These are phyloP conservation scores for Ectropis crepuscularia DNA, from an alignment of 2,888 invertebrate species.

Conservation along the genomic window DNA sequence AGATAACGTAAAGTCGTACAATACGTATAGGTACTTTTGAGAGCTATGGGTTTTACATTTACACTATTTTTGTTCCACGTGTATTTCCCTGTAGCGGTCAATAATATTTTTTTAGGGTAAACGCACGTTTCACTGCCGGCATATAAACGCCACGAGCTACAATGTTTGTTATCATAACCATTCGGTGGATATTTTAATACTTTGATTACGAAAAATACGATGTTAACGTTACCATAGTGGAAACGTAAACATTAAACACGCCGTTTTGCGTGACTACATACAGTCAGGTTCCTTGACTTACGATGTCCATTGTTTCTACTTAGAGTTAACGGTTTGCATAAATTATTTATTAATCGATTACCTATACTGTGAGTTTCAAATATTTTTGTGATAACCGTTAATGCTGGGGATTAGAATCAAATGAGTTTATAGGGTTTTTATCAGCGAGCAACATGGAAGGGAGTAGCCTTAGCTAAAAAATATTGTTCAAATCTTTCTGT, in stretches of 20 bases:
- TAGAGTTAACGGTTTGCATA: neutral
- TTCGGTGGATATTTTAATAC: conserved; percentile 18
- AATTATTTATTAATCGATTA: neutral
- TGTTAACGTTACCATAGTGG: conserved; percentile 12
- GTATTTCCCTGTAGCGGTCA: conserved; percentile 7
- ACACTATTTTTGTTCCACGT: conserved; percentile 8
- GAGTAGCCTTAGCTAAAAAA: too few species aligned
- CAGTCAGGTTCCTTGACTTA: conserved; percentile 15
- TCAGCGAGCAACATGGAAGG: too few species aligned
- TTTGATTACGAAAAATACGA: conserved; percentile 25
- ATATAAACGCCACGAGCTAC: conserved; percentile 7
- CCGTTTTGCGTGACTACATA: conserved; percentile 23
- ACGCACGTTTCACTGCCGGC: conserved; percentile 18
- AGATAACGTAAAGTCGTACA: neutral
- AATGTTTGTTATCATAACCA: conserved; percentile 23
- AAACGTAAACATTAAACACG: conserved; percentile 21
- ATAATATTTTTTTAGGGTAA: conserved; percentile 25
- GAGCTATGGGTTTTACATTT: neutral
- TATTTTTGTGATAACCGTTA: neutral
- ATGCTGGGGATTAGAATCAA: too few species aligned
- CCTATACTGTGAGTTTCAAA: neutral
- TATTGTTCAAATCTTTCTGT: too few species aligned
- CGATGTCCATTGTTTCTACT: conserved; percentile 14
- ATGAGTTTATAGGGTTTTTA: too few species aligned
- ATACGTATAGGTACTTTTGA: neutral